These are phyloP conservation scores for Zaprionus africanus DNA, from an alignment of 1,140 invertebrate genomes.

Conservation along the genomic window DNA sequence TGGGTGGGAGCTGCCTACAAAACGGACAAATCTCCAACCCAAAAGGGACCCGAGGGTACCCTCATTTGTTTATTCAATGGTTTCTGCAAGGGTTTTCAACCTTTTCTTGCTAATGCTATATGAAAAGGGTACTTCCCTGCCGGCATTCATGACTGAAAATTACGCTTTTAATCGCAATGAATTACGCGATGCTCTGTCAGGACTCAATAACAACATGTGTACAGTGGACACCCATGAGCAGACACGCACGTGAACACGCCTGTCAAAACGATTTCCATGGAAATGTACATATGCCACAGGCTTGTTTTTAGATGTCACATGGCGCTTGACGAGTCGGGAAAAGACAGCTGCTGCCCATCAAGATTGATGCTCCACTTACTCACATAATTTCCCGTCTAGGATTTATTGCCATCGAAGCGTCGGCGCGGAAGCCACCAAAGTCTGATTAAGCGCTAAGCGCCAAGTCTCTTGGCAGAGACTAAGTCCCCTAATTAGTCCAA, in stretches of 20 bases:
- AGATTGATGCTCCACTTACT: conserved; percentile 64
- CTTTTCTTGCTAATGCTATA: conserved; percentile 7
- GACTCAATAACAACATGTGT: conserved; percentile 11
- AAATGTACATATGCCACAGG: not conserved
- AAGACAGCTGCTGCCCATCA: conserved; percentile 12
- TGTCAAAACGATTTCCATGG: conserved; percentile 18
- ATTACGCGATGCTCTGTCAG: conserved; percentile 9
- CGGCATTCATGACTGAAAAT: not conserved
- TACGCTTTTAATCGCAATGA: conserved; percentile 16
- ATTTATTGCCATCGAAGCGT: conserved; percentile 65
- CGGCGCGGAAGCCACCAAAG: not conserved
- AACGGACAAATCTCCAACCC: not conserved
- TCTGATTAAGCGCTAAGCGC: conserved; percentile 41
- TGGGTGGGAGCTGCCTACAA: not conserved
- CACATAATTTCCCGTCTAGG: conserved; percentile 54
- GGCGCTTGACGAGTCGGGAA: not conserved
- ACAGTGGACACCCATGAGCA: not conserved
- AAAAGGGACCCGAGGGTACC: not conserved
- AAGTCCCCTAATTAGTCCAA: conserved; percentile 55
- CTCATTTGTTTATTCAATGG: conserved; percentile 29
- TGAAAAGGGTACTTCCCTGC: conserved; percentile 12
- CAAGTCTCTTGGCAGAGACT: conserved; percentile 16
- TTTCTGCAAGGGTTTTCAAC: not conserved
- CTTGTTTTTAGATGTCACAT: conserved; percentile 34
- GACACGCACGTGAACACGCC: not conserved